Conservation (phyloP, 2,888 invertebrate genomes). For the Rambutsinella grinnellia region DNA sequence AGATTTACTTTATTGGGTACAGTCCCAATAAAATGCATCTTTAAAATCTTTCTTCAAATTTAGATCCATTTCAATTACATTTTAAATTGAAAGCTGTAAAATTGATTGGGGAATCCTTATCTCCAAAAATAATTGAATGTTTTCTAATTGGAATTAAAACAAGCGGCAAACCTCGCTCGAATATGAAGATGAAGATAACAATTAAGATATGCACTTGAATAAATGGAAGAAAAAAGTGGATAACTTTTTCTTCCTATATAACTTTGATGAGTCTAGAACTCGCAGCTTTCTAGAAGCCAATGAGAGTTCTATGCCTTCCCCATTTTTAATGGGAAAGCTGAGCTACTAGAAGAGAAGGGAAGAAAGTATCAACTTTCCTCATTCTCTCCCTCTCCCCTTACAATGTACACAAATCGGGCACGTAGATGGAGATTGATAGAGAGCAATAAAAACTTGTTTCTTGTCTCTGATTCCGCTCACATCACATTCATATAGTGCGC, state of each 20-base stretch:
- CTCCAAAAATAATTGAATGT: background rate
- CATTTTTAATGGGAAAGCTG: slow-evolving; percentile 39
- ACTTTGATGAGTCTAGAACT: too few relatives aligned
- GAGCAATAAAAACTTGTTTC: slow-evolving; percentile 21
- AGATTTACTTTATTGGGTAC: too few relatives aligned
- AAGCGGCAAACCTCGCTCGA: too few relatives aligned
- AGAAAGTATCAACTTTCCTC: slow-evolving; percentile 44
- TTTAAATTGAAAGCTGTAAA: background rate
- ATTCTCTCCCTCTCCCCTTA: slow-evolving; percentile 37
- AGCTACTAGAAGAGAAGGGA: slow-evolving; percentile 21
- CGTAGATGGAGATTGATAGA: background rate
- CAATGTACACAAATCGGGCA: background rate
- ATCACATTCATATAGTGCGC: background rate
- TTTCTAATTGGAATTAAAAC: too few relatives aligned
- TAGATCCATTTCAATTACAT: background rate
- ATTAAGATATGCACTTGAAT: slow-evolving; percentile 45
- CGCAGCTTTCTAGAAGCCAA: too few relatives aligned
- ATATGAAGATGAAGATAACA: slow-evolving; percentile 47
- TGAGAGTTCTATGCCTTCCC: too few relatives aligned
- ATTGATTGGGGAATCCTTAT: background rate
- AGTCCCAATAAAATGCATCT: too few relatives aligned
- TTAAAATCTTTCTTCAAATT: too few relatives aligned
- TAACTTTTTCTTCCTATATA: too few relatives aligned
- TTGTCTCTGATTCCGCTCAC: slow-evolving; percentile 15
- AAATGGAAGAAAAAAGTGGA: slow-evolving; percentile 24